Evolutionary conservation across 1,140 invertebrate genomes (phyloP).

Genomic region (Aphidius gifuensis): DNA sequence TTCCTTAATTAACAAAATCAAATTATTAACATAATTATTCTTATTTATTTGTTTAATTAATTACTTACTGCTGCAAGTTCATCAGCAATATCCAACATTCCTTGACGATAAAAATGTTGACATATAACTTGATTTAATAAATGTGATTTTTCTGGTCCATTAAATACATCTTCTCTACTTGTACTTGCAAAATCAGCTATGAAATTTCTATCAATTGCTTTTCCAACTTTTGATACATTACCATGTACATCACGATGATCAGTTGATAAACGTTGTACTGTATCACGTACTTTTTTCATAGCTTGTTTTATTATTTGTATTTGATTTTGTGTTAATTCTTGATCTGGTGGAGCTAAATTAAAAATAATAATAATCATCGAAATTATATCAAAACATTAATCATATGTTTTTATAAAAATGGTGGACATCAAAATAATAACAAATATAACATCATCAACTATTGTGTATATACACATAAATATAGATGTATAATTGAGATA

Average conservation of each 20-base stretch:
- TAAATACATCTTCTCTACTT: conserved; percentile 82
- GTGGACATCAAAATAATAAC: no score
- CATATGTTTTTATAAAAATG: no score
- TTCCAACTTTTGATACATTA: conserved; percentile 94
- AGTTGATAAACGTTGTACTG: conserved; percentile 71
- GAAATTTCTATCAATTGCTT: conserved; percentile 94
- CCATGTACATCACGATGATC: conserved; percentile 79
- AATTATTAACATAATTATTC: not conserved
- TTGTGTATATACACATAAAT: no score
- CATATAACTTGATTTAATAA: conserved; percentile 93
- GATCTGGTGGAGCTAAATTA: conserved; percentile 62
- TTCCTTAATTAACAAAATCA: conserved; percentile 58
- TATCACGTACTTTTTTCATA: conserved; percentile 71
- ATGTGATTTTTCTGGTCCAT: conserved; percentile 71
- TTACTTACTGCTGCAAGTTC: conserved; percentile 64
- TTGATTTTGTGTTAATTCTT: conserved; percentile 65
- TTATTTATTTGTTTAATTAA: not conserved
- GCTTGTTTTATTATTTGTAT: conserved; percentile 66
- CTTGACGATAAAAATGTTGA: conserved; percentile 93
- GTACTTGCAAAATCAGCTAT: conserved; percentile 87
- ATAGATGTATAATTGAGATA: no score
- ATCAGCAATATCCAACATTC: conserved; percentile 85
- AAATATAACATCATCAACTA: no score
- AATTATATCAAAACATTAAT: not conserved
- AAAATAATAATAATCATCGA: conserved; percentile 16